Conservation (phyloP, 2,888 invertebrate species). For the Amphimallon solstitiale region DNA sequence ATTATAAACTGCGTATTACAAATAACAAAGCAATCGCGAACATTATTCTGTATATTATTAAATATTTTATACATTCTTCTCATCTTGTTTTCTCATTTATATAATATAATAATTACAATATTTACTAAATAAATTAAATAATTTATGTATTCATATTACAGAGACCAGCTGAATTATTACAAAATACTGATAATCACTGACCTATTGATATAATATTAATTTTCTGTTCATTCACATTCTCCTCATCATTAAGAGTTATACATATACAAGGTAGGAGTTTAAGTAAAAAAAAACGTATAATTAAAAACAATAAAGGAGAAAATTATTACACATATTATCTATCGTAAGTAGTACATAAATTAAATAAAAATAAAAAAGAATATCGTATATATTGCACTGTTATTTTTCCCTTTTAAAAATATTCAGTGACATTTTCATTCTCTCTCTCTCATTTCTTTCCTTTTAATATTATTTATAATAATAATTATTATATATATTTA, state of each 20-base stretch:
- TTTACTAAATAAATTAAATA: constrained; percentile 60
- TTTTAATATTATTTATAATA: constrained; percentile 20
- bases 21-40: constrained; percentile 47
- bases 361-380: constrained; percentile 41
- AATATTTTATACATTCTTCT: constrained; percentile 56
- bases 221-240: constrained; percentile 17
- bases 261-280: constrained; percentile 33
- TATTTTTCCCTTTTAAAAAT: constrained; percentile 20
- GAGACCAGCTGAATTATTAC: constrained; percentile 57
- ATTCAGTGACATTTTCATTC: constrained; percentile 15
- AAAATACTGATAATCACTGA: constrained; percentile 62
- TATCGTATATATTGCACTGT: constrained; percentile 35
- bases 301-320: constrained; percentile 32
- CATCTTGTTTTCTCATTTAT: constrained; percentile 36
- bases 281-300: constrained; percentile 35
- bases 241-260: constrained; percentile 32
- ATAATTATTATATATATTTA: constrained; percentile 35
- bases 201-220: constrained; percentile 46
- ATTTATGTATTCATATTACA: constrained; percentile 49
- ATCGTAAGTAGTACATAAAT: constrained; percentile 25
- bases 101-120: constrained; percentile 56
- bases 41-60: constrained; percentile 52
- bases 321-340: constrained; percentile 37
- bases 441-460: background rate
- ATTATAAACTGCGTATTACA: constrained; percentile 41